Conservation (phyloP, 2,888 invertebrate species). For the Drosophila suboccidentalis region DNA sequence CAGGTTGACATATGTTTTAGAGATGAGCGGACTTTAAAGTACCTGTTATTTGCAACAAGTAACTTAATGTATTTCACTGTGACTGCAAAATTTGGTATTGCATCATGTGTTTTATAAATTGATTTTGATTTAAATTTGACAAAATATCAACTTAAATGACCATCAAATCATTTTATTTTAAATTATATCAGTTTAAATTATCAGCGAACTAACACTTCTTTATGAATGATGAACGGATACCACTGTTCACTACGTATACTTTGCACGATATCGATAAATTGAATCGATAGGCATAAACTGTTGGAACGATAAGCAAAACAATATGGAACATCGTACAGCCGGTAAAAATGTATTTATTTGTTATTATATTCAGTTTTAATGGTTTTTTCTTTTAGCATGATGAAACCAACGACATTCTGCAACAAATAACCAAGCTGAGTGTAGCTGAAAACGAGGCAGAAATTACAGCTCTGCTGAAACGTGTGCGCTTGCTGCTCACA, state of each 20-base stretch:
- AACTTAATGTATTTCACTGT: background rate
- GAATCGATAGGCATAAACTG: slow-evolving; percentile 1
- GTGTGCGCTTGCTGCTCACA: slow-evolving; percentile 56
- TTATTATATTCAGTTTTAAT: background rate
- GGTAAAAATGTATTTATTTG: slow-evolving; percentile 33
- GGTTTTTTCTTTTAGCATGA: slow-evolving; percentile 28
- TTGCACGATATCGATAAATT: slow-evolving; percentile 2
- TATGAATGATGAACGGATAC: slow-evolving; percentile 5
- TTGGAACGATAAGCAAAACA: slow-evolving; percentile 24
- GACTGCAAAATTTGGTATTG: background rate
- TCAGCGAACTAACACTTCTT: background rate
- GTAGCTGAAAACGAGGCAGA: slow-evolving; percentile 38
- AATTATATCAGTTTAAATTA: background rate
- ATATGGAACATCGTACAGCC: slow-evolving; percentile 45
- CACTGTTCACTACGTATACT: background rate
- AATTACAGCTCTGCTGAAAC: slow-evolving; percentile 38
- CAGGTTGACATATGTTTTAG: slow-evolving; percentile 23
- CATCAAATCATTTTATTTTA: background rate
- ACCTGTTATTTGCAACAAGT: slow-evolving; percentile 6
- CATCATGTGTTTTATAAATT: background rate
- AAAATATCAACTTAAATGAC: background rate
- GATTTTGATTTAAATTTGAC: background rate
- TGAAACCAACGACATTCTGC: slow-evolving; percentile 36
- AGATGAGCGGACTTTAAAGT: slow-evolving; percentile 1
- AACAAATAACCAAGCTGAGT: slow-evolving; percentile 29